Conservation (phyloP, 2,113 vertebrate genomes). For the Rissa tridactyla region DNA sequence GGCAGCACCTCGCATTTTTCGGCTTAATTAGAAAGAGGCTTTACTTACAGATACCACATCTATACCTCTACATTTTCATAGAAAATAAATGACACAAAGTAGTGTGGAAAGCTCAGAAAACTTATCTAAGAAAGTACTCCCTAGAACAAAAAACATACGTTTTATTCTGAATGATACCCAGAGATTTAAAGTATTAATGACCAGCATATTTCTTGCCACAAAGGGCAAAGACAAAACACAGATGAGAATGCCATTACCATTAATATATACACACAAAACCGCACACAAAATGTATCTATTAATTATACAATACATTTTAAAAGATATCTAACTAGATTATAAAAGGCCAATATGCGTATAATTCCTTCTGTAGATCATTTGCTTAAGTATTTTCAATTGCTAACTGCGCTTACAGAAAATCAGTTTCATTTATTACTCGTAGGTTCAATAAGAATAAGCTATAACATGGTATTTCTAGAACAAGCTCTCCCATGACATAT, state of each 20-base stretch:
- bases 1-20: slow-evolving; percentile 24
- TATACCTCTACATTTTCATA: background rate
- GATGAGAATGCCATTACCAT: background rate
- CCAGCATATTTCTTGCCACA: background rate
- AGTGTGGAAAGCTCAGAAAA: background rate
- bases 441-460: background rate
- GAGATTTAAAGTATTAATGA: background rate
- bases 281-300: background rate
- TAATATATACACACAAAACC: background rate
- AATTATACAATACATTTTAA: background rate
- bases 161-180: background rate
- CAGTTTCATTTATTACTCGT: background rate
- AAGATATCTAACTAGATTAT: background rate
- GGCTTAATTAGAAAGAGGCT: slow-evolving; percentile 19
- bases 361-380: background rate
- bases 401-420: background rate
- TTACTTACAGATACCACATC: background rate
- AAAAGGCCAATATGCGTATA: background rate
- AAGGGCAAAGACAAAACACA: background rate
- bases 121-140: background rate
- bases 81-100: background rate
- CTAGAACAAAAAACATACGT: background rate
- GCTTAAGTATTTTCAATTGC: background rate
- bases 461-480: background rate
- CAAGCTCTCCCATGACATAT: background rate